Evolutionary conservation across 2,888 invertebrate species (phyloP), one percentile per base, ranked within the genome.

Genomic region (Epinotia brunnichana): DNA sequence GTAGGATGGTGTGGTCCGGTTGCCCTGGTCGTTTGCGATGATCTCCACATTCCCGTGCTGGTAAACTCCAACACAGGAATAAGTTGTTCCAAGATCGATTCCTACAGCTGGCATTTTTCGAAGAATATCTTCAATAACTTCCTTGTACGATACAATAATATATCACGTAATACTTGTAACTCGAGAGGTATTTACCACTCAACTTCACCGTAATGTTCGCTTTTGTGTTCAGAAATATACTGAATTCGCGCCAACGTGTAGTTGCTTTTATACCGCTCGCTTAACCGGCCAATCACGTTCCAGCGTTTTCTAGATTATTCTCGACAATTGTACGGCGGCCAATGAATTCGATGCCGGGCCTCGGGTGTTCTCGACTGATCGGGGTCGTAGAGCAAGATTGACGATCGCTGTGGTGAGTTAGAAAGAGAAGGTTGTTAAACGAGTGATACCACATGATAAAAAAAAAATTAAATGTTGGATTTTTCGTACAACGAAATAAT

Each of bases 1-100:
- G 53, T 96, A 96, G 77, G 95, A 95, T 41, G 96, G 96, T 53
- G 96, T 97, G n/a, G 96, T 96, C 56, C 96, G 91, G 83, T 96
- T 97, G 67, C 96, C 96, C 86, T 96, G 96, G 81, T 96, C 96
- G 81, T 97, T 97, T 75, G 96, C 96, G 80, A 96, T 96, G 80
- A 96, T 95, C 83, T 95, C 95, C 59, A 96, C 95, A 84, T 95
- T 95, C 74, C 94, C 95, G 80, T 96, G 94, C 80, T 95, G 95
- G 93, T 95, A 96, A 2, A 96, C 95, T 73, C 96, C 96, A 59
- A 96, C 96, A 82, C 96, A 96, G 48, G 96, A 96, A 85, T 96
- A 97, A 24, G 86, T 86, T 62, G 85, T 85, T 77, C 87, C 87
- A 79, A 88, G 80, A 77, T 87, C 87, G 76, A 88, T 97, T 41